Conservation (phyloP, 2,797 vertebrate species). For the Podarcis siculus region DNA sequence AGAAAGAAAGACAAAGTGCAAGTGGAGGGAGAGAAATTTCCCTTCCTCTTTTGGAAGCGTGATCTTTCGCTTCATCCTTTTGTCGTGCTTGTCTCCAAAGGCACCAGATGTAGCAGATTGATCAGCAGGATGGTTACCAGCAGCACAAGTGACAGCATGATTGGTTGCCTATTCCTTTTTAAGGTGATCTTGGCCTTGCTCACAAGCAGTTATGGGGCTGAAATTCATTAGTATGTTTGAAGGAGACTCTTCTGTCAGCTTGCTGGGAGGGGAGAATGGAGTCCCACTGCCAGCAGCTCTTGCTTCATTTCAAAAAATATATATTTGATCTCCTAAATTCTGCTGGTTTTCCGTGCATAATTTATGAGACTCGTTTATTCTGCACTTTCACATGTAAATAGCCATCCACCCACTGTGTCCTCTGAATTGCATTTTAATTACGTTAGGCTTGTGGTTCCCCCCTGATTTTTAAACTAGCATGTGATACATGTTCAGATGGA, state of each 20-base stretch:
- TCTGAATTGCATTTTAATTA: conserved; percentile 81
- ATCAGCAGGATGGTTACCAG: conserved; percentile 16
- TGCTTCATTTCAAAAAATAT: conserved; percentile 67
- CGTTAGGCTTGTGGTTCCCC: conserved; percentile 76
- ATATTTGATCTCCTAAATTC: conserved; percentile 77
- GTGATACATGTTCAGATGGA: conserved; percentile 80
- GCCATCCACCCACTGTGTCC: conserved; percentile 76
- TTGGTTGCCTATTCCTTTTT: conserved; percentile 34
- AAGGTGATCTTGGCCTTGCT: conserved; percentile 33
- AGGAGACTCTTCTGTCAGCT: conserved; percentile 61
- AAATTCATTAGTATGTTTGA: conserved; percentile 63
- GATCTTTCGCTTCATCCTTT: not conserved
- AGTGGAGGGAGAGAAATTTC: conserved; percentile 30
- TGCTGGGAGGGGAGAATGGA: conserved; percentile 39
- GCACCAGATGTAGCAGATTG: conserved; percentile 18
- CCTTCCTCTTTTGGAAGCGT: conserved; percentile 10
- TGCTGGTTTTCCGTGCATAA: conserved; percentile 78
- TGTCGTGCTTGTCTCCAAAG: conserved; percentile 31
- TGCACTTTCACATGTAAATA: conserved; percentile 76
- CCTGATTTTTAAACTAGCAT: conserved; percentile 80
- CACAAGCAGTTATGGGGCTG: conserved; percentile 45
- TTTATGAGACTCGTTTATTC: conserved; percentile 70
- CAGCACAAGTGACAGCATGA: conserved; percentile 11
- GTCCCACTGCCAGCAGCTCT: conserved; percentile 56
- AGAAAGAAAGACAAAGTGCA: conserved; percentile 40